Evolutionary conservation across 2,113 vertebrate species (phyloP).

Genomic region (Hepsetus odoe): DNA sequence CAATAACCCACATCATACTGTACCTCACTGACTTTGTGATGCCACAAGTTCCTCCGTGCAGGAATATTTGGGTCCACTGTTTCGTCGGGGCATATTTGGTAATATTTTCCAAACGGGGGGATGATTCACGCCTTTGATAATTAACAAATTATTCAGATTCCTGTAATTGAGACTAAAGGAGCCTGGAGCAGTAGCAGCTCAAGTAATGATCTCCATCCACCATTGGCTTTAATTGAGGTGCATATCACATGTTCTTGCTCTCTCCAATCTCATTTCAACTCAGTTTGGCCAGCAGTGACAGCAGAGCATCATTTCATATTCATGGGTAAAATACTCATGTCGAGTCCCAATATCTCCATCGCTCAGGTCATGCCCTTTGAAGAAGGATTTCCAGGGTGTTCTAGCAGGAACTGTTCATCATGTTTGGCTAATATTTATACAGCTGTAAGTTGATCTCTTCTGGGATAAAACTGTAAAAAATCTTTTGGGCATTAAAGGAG

Average conservation of each 20-base stretch:
- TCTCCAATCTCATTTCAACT: slow-evolving; percentile 30
- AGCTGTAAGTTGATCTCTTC: neutral
- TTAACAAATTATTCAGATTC: slow-evolving; percentile 49
- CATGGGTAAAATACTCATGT: neutral
- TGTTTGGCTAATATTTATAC: neutral
- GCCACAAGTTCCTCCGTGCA: slow-evolving; percentile 6
- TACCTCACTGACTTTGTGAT: slow-evolving; percentile 17
- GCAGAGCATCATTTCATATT: slow-evolving; percentile 5
- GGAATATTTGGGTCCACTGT: slow-evolving; percentile 1
- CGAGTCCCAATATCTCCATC: neutral
- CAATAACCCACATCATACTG: slow-evolving; percentile 14
- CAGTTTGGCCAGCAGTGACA: neutral
- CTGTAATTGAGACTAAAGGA: slow-evolving; percentile 36
- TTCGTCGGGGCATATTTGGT: slow-evolving; percentile 31
- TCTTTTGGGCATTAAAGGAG: neutral
- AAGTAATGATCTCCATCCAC: slow-evolving; percentile 20
- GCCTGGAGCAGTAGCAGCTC: slow-evolving; percentile 1
- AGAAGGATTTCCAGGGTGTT: neutral
- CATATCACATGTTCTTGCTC: slow-evolving; percentile 37
- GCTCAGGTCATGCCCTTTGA: neutral
- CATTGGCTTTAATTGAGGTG: slow-evolving; percentile 20
- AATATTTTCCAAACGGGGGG: slow-evolving; percentile 7
- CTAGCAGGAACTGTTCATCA: neutral
- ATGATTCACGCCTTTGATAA: slow-evolving; percentile 42
- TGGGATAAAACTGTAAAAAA: neutral